Base-by-base conservation (phyloP, 2,113 vertebrate species). In the Sebastes schlegelii region DNA sequence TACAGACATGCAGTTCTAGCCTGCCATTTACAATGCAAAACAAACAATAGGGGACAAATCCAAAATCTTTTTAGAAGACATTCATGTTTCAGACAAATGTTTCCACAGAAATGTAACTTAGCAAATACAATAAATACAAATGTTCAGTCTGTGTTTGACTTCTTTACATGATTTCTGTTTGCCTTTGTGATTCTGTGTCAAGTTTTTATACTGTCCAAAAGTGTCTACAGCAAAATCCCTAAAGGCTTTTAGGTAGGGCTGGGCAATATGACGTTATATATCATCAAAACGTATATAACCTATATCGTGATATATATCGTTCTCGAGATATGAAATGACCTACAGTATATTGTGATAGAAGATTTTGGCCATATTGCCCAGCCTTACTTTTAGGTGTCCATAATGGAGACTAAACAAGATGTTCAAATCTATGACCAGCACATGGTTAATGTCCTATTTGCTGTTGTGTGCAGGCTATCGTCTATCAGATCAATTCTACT, bases 401-500 rank as follows among this genome's bases (percentile, higher is more conserved):
- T 9, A 57, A 8, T 26, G 21, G 10, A 9, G n/a, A 16, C 13
- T 9, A 51, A 66, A 14, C 6, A 49, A 40, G 14, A 49, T 52
- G 1, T 14, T 17, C 10, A 42, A 54, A 64, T 26, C 7, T 0
- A 17, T 54, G 4, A 67, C 21, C 2, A 3, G 21, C 26, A 13
- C 21, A 54, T 10, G 49, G 3, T 12, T 49, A 9, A 43, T 16
- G 62, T 57, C 5, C 1, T 42, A 0, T 45, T 71, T 77, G 52
- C 14, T 66, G 34, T 21, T 61, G 46, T 81, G 8, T 75, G 40
- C 83, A 99, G 98, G 98, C 12, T 99, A 99, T 92, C 96, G 98
- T 64, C 95, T 99, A 3, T 98, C 98, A 9, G 98, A 99, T 81
- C 98, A 98, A 83, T 99, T 99, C 94, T 99, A 99, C 0, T 95